Percentiles rank a stretch among this genome's conserved stretches.
Evolutionary conservation across 1,140 invertebrate genomes (phyloP).

Genomic region (Trichonephila clavipes): DNA sequence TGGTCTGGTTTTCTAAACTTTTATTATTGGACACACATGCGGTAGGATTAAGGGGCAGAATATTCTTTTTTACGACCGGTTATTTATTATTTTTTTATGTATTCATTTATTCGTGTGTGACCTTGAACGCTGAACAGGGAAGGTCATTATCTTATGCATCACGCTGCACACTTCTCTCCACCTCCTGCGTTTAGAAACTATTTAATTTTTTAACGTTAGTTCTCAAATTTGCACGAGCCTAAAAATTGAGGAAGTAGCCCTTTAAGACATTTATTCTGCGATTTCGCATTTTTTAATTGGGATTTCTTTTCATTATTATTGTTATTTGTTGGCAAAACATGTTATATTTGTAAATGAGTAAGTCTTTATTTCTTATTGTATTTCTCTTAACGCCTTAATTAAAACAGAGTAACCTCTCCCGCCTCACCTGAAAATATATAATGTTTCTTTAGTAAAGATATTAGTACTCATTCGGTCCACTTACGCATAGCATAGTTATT

Average conservation of each 20-base stretch:
- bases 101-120: conserved; percentile 62
- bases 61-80: background rate
- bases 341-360: no score
- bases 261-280: background rate
- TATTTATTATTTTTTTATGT: conserved; percentile 32
- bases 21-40: conserved; percentile 20
- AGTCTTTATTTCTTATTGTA: no score
- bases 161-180: background rate
- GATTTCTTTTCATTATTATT: background rate
- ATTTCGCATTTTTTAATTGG: background rate
- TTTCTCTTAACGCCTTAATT: no score
- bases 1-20: conserved; percentile 47
- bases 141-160: conserved; percentile 45
- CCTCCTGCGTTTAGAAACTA: background rate
- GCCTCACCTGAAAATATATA: no score
- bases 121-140: conserved; percentile 62
- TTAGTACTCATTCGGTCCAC: no score
- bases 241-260: background rate
- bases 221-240: background rate
- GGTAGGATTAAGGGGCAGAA: background rate
- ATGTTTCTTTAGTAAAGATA: no score
- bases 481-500: no score
- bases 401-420: no score
- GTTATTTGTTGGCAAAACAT: no score
- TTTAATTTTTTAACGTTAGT: background rate